Evolutionary conservation across 2,797 vertebrate genomes (phyloP), one percentile per base, ranked within the genome.

Genomic region (Pterois miles): DNA sequence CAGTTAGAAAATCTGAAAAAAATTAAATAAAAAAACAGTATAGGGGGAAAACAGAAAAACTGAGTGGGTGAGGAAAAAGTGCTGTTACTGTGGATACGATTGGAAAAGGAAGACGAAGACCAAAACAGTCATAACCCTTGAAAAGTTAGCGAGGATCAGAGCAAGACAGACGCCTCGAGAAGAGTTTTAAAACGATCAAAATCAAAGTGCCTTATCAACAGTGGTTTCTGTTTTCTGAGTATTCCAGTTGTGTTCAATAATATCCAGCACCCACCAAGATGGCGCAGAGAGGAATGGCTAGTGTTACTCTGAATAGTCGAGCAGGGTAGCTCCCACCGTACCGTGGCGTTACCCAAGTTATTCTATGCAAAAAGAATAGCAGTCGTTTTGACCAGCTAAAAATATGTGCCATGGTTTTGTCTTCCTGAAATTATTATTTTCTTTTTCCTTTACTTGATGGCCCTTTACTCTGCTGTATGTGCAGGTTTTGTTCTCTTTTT

Each of bases 1-100:
- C 94, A 94, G 92, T 98, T 97, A 98, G 95, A 97, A 98, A 97
- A 99, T 96, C 94, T 0, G 29, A 92, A 92, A 95, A 90, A 95
- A 93, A 92, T 81, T 88, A 91, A 95, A 92, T 76, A 81, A 92
- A 93, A 95, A 96, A 82, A 87, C 43, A 29, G 59, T 85, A 94
- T 94, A 93, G 93, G 95, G 95, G 94, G 94, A 92, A 86, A 89
- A 78, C 66, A 71, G 81, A 65, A 74, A 71, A 83, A 59, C 14
- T 27, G 56, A 77, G 84, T 71, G 80, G 79, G 78, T 73, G 80
- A 76, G 71, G 85, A 6, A 25, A 78, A 85, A 82, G 86, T 84
- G 91, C 90, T 91, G 92, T 93, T 91, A 93, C 77, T 82, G 8
- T 93, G 89, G 92, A 92, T 87, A 81, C 84, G 89, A 94, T 94